Conservation (phyloP, 2,888 invertebrate species). For the Lymantria monacha region DNA sequence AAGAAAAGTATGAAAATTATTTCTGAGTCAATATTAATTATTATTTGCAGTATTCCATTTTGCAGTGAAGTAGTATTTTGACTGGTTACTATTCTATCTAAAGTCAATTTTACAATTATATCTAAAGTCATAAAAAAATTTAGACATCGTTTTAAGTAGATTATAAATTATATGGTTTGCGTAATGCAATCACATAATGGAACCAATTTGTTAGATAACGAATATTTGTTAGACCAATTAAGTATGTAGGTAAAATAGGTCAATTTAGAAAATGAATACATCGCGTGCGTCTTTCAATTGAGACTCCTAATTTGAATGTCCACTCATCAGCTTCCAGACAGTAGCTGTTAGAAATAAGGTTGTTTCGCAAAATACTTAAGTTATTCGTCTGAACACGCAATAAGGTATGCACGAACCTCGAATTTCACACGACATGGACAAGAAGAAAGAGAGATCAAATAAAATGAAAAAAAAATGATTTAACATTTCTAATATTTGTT, state of each 20-base stretch:
- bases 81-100: no score
- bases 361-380: constrained; percentile 51
- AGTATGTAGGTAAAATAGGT: not conserved
- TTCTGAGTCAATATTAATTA: no score
- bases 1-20: no score
- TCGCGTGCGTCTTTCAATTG: constrained; percentile 59
- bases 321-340: constrained; percentile 62
- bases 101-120: no score
- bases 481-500: constrained; percentile 4
- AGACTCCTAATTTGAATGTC: constrained; percentile 46
- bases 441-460: not conserved
- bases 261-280: constrained; percentile 19
- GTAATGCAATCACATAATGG: no score
- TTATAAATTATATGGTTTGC: no score
- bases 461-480: no score
- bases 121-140: no score
- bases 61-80: no score
- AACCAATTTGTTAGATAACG: not conserved
- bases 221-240: not conserved
- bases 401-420: constrained; percentile 32
- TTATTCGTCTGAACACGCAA: constrained; percentile 56
- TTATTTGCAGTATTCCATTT: no score
- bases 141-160: no score
- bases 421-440: constrained; percentile 38
- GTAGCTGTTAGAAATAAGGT: constrained; percentile 66